Base-by-base conservation (phyloP, 2,113 vertebrate species). In the Protomyctophum bolini region DNA sequence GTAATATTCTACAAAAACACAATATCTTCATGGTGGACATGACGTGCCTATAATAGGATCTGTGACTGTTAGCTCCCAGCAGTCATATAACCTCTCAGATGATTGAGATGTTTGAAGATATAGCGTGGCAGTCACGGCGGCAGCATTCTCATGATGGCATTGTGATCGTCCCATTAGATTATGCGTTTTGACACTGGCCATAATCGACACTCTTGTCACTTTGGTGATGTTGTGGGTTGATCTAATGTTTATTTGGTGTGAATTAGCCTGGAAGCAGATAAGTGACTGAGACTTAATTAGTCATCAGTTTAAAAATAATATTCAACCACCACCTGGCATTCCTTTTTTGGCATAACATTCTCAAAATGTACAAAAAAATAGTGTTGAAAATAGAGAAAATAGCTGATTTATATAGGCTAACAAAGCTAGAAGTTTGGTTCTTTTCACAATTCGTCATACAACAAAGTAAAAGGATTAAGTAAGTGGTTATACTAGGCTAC, bases 1-100 rank as follows among this genome's bases (percentile, higher is more conserved):
- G 10, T 29, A 55, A 45, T 15, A n/a, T 66, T 28, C 29, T 12
- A n/a, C 14, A 6, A 11, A 54, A 54, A 54, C 51, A 3, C 2
- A 12, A 21, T 21, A 21, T 21, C 21, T 21, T 21, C 21, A 2
- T 21, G 21, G 51, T 15, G 47, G 29, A 55, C 33, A 14, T 1
- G 33, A 11, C 7, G 28, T 12, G 49, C 69, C 29, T 12, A 12
- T 41, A 41, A 41, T 41, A 41, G 33, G 33, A 3, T 41, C 33
- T 41, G 33, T 41, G 33, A 41, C 33, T 41, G 33, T 1, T 41
- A 4, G 33, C 33, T 6, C 33, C 2, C 55, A 0, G 33, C 59
- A 75, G 48, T 58, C 73, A 65, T 41, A 41, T 21, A 28, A 72
- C 61, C 5, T 65, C 64, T 66, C 28, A 49, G 50, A 52, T 71